phyloP scores from a whole-genome alignment of 2,797 vertebrate species.

The Dendrocincla tyrannina region DNA sequence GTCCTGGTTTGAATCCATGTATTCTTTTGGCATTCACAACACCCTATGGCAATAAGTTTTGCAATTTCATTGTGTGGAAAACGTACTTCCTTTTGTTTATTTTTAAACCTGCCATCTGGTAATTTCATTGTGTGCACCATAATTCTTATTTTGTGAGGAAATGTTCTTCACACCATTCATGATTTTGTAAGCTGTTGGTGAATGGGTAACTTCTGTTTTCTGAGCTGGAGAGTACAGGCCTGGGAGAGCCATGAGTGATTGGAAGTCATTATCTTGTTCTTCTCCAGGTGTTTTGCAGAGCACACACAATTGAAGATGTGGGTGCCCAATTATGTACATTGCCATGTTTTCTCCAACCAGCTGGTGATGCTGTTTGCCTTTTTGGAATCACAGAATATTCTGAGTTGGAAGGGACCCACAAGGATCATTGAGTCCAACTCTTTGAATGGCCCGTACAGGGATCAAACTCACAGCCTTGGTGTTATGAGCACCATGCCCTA shows the following conservation, averaged over 20 bases:
- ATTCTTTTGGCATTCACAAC: background rate
- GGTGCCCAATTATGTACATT: background rate
- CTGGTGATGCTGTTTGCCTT: background rate
- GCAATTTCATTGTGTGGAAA: background rate
- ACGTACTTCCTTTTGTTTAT: constrained; percentile 15
- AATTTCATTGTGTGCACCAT: background rate
- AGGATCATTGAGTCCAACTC: background rate
- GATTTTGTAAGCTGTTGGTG: background rate
- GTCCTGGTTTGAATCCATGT: background rate
- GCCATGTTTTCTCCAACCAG: background rate
- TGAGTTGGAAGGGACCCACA: background rate
- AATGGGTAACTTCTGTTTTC: background rate
- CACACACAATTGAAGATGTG: background rate
- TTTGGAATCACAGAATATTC: background rate
- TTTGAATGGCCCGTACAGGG: background rate
- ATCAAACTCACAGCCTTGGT: background rate
- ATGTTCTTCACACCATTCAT: background rate
- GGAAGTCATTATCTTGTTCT: background rate
- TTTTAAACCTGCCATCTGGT: background rate
- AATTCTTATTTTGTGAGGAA: background rate
- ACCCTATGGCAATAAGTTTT: background rate
- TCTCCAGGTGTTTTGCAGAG: background rate
- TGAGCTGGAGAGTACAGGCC: background rate
- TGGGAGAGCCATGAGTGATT: background rate
- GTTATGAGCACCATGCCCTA: background rate